Conservation (phyloP, 2,113 vertebrate species). For the Anguilla rostrata region DNA sequence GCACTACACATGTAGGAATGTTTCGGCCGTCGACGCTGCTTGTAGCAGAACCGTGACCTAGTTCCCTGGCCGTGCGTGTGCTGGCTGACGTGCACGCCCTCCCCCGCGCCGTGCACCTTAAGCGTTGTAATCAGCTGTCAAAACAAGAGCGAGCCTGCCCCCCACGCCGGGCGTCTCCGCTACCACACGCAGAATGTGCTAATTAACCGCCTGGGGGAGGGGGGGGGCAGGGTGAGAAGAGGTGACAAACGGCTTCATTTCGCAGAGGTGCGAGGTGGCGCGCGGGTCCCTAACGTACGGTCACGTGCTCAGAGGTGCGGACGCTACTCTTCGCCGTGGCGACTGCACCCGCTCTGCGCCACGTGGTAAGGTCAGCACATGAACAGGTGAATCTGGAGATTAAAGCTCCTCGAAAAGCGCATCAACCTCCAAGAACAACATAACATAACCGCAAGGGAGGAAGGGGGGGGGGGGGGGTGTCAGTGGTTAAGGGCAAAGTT, state of each 20-base stretch:
- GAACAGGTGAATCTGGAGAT: background rate
- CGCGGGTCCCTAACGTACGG: background rate
- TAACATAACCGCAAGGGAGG: too few species aligned
- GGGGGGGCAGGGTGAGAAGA: background rate
- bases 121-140: background rate
- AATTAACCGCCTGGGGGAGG: background rate
- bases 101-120: background rate
- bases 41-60: too few species aligned
- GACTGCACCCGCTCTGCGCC: background rate
- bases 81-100: too few species aligned
- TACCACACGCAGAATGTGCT: background rate
- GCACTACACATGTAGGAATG: too few species aligned
- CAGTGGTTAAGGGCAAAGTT: background rate
- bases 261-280: background rate
- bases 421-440: background rate
- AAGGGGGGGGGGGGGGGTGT: too few species aligned
- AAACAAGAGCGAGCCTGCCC: constrained; percentile 7
- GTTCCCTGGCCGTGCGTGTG: too few species aligned
- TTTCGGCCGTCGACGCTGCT: too few species aligned
- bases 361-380: background rate
- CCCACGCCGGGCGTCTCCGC: background rate
- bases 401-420: background rate
- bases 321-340: background rate
- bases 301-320: background rate
- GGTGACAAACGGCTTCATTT: background rate